phyloP scores from a whole-genome alignment of 1,140 invertebrate genomes.

The Drosophila burlai region DNA sequence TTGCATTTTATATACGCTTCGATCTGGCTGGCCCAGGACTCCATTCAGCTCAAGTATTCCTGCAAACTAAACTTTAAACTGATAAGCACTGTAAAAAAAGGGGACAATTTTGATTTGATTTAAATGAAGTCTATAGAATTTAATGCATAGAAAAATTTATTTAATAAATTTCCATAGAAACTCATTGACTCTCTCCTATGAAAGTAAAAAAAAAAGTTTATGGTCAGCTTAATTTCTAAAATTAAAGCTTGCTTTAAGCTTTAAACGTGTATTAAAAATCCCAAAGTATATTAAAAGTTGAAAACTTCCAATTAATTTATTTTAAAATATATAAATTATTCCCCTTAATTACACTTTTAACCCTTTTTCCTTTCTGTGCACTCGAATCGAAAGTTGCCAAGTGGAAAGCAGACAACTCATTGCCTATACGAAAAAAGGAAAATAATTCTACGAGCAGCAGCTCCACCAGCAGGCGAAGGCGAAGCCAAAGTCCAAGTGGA shows the following conservation, averaged over 20 bases:
- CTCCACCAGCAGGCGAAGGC: not conserved
- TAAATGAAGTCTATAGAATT: not conserved
- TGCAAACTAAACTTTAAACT: conserved; percentile 8
- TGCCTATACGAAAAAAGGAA: conserved; percentile 4
- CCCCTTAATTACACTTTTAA: too few species aligned
- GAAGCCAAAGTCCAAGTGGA: conserved; percentile 16
- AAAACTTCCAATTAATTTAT: not conserved
- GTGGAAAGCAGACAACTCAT: conserved; percentile 54
- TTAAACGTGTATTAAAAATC: not conserved
- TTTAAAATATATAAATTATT: not conserved
- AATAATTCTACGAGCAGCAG: conserved; percentile 12
- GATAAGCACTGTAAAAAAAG: not conserved
- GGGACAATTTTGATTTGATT: not conserved
- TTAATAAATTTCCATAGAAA: not conserved
- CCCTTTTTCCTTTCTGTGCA: not conserved
- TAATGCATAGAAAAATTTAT: not conserved
- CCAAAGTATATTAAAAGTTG: not conserved
- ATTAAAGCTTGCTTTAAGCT: not conserved
- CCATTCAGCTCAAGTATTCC: not conserved
- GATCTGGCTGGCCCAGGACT: conserved; percentile 1
- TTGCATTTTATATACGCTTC: conserved; percentile 13
- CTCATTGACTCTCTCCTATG: not conserved
- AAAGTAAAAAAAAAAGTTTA: not conserved
- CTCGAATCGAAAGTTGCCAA: conserved; percentile 60
- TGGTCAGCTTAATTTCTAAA: not conserved